Percentiles rank a stretch among this genome's conserved stretches.
These are phyloP conservation scores for Acromyrmex charruanus DNA, from an alignment of 1,140 invertebrate genomes.

Conservation along the genomic window DNA sequence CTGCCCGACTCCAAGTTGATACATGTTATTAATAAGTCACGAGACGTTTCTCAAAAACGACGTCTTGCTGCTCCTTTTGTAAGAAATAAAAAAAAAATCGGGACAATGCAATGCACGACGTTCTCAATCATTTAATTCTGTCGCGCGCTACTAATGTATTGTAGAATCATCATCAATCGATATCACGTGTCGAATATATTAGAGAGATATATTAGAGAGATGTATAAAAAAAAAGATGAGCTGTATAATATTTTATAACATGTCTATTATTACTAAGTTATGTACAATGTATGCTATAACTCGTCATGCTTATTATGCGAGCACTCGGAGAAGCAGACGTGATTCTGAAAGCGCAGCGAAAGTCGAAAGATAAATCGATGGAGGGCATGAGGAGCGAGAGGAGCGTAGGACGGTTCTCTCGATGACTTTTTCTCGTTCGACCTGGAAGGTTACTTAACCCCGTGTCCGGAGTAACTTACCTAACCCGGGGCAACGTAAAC, in stretches of 20 bases:
- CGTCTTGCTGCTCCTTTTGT: neutral
- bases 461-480: constrained; percentile 64
- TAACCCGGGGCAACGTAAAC: constrained; percentile 74
- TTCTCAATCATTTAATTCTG: neutral
- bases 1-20: constrained; percentile 7
- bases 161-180: neutral
- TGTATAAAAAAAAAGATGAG: neutral
- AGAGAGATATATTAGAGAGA: neutral
- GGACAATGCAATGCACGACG: neutral
- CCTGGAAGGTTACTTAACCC: constrained; percentile 75
- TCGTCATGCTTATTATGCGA: constrained; percentile 33
- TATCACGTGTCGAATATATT: neutral
- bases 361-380: constrained; percentile 69
- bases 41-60: constrained; percentile 16
- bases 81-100: neutral
- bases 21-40: constrained; percentile 52
- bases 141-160: neutral
- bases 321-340: constrained; percentile 7
- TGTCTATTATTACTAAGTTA: neutral
- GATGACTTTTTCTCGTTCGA: constrained; percentile 72
- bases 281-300: neutral
- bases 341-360: constrained; percentile 48
- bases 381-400: constrained; percentile 3
- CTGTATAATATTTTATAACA: neutral
- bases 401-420: constrained; percentile 56